Base-by-base conservation (phyloP, 2,888 invertebrate genomes). In the Lobophora halterata region DNA sequence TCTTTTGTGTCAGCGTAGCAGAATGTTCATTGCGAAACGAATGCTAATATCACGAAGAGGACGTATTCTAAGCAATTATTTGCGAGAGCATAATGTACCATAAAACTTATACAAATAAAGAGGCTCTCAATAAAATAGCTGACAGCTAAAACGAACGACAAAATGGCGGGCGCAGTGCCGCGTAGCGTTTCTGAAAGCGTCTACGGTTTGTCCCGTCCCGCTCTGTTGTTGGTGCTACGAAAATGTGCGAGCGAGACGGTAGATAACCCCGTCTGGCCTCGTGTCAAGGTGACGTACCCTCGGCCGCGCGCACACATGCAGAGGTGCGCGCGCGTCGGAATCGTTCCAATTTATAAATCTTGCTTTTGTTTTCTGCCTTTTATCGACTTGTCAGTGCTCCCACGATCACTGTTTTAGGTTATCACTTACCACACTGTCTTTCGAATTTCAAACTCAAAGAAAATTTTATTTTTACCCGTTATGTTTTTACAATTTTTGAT, bases 111-210 rank as follows among this genome's bases (percentile, higher is more conserved):
- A 28, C 45, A 49, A 59, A 56, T 55, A 49, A 55, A 45, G 44
- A 58, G 59, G 59, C 52, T 58, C 58, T 54, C 47, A 59, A 61
- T 62, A 74, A 73, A 71, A 71, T 70, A 36, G 70, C 64, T 65
- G 65, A 68, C 70, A 63, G 75, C 69, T n/a, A 71, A 77, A 75
- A 73, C 65, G 71, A 71, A 67, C 61, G 67, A 75, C 81, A 85
- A 86, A 73, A 86, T 85, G 85, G 85, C 83, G 61, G 75, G 49
- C 59, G 62, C 49, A 48, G 58, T 65, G 64, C 65, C 73, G 79
- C 82, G 83, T 83, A 83, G 83, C 83, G 71, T 77, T 75, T 82
- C 85, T 80, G 85, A 85, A 86, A 86, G 85, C 85, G 80, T 81
- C 82, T 83, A 82, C 85, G 82, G 69, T 61, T 58, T 49, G 58